A percentile compares a stretch with the other conserved stretches of the same genome.
These are phyloP conservation scores for Pelecanus crispus DNA, from an alignment of 2,113 vertebrate genomes.

Conservation along the genomic window DNA sequence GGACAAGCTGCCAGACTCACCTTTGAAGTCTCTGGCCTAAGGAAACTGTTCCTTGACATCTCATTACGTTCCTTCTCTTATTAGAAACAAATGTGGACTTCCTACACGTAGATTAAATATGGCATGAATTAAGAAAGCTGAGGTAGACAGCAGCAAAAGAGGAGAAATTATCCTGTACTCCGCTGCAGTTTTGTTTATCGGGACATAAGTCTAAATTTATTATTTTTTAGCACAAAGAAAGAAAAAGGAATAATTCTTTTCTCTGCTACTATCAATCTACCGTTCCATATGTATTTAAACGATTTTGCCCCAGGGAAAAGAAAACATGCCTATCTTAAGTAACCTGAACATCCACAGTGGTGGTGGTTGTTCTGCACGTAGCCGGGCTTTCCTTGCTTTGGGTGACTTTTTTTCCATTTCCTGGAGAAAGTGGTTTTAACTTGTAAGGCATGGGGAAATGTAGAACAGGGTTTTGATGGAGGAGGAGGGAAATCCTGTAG, in stretches of 20 bases:
- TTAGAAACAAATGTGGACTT: conserved; percentile 61
- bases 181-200: conserved; percentile 9
- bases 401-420: not conserved
- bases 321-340: not conserved
- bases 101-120: conserved; percentile 17
- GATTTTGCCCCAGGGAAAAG: conserved; percentile 2
- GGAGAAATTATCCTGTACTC: not conserved
- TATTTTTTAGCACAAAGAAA: conserved; percentile 10
- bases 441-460: not conserved
- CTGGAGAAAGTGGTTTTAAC: not conserved
- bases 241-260: not conserved
- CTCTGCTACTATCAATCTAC: not conserved
- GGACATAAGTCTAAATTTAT: conserved; percentile 21
- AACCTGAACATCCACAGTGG: not conserved
- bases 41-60: conserved; percentile 54
- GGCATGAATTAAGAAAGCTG: conserved; percentile 24
- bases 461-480: not conserved
- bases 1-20: conserved; percentile 55
- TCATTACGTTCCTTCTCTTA: conserved; percentile 55
- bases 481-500: not conserved
- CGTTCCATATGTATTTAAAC: not conserved
- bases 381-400: not conserved
- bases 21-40: conserved; percentile 59
- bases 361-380: not conserved
- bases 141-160: not conserved